These are phyloP conservation scores for Clinocottus analis DNA, from an alignment of 2,113 vertebrate species.

Conservation along the genomic window DNA sequence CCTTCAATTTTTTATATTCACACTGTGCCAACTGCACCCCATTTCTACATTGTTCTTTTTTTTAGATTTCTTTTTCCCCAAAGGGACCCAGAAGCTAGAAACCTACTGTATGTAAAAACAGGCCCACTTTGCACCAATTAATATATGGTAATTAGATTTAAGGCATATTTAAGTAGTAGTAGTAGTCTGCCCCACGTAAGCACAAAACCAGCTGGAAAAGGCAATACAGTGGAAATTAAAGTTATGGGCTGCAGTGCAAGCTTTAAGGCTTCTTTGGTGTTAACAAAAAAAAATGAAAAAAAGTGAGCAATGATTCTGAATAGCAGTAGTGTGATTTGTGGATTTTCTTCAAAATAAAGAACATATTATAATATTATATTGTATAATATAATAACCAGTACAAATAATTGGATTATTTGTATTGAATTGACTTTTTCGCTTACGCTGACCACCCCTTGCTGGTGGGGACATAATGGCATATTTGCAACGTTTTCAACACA, in stretches of 20 bases:
- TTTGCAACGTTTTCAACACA: background rate
- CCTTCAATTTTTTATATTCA: background rate
- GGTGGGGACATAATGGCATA: background rate
- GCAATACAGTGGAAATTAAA: background rate
- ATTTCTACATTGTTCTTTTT: slow-evolving; percentile 1
- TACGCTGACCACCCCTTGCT: background rate
- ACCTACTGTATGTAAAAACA: background rate
- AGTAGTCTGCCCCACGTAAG: background rate
- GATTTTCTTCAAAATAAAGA: background rate
- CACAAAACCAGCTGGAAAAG: background rate
- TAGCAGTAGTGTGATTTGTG: background rate
- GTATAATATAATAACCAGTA: too few relatives aligned
- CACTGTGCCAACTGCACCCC: background rate
- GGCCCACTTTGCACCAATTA: background rate
- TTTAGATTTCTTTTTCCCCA: background rate
- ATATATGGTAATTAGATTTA: background rate
- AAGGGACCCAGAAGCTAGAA: background rate
- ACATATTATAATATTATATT: too few relatives aligned
- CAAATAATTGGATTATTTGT: background rate
- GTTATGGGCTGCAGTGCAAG: background rate
- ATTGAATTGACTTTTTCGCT: background rate
- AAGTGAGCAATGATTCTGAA: background rate
- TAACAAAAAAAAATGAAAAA: background rate
- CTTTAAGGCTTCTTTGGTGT: background rate
- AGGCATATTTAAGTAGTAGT: background rate